Evolutionary conservation across 2,797 vertebrate species (phyloP).

Genomic region (Tokudaia muenninki): DNA sequence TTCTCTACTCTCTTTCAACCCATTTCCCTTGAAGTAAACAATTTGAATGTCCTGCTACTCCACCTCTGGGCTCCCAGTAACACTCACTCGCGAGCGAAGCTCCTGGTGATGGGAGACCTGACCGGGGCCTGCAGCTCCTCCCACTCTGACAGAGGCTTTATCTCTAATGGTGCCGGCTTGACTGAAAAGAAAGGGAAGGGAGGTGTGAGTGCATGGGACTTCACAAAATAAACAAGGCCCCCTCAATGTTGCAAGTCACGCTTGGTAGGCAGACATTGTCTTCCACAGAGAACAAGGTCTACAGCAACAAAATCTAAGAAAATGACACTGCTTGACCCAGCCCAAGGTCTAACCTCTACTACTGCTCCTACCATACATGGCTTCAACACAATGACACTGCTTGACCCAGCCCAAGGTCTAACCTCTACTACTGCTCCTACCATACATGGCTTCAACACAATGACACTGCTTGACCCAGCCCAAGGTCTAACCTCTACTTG

Average conservation of each 20-base stretch:
- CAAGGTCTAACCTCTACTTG: constrained; percentile 47
- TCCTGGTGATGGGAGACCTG: constrained; percentile 97
- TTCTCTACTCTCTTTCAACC: not conserved
- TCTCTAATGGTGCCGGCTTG: constrained; percentile 97
- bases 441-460: not conserved
- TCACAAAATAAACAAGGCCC: constrained; percentile 35
- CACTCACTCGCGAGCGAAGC: constrained; percentile 99
- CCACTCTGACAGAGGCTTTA: constrained; percentile 97
- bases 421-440: not conserved
- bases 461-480: not conserved
- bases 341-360: constrained; percentile 22
- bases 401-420: not conserved
- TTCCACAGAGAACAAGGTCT: not conserved
- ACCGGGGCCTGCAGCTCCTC: constrained; percentile 97
- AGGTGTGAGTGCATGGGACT: constrained; percentile 63
- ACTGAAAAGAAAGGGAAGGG: constrained; percentile 87
- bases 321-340: not conserved
- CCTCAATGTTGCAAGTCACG: not conserved
- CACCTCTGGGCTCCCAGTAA: not conserved
- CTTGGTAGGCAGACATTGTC: not conserved
- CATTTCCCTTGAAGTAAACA: not conserved
- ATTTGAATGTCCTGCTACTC: not conserved
- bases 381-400: no score
- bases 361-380: not conserved
- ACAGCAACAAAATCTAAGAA: not conserved